Percentiles rank a stretch among this genome's conserved stretches.
Conservation (phyloP, 2,113 vertebrate genomes). For the Agelaius phoeniceus region DNA sequence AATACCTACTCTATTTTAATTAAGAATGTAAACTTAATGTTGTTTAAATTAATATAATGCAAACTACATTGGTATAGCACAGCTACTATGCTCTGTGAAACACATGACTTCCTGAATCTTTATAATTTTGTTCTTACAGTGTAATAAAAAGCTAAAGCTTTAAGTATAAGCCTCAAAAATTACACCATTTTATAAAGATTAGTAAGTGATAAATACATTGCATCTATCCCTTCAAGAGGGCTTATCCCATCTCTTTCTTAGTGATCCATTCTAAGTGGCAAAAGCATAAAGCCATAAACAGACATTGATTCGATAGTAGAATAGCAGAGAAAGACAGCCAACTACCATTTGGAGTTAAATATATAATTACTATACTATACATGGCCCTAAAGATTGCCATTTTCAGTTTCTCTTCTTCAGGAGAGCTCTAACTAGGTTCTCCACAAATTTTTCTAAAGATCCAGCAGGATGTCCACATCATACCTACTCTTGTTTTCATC, state of each 20-base stretch:
- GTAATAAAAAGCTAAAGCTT: not conserved
- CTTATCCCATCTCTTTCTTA: not conserved
- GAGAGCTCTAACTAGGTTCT: not conserved
- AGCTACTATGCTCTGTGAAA: not conserved
- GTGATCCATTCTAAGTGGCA: not conserved
- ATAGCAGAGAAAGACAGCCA: not conserved
- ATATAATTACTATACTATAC: not conserved
- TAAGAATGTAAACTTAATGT: not conserved
- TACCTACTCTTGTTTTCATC: not conserved
- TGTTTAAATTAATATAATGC: not conserved
- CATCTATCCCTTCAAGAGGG: not conserved
- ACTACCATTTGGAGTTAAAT: not conserved
- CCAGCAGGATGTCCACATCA: not conserved
- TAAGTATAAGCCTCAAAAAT: not conserved
- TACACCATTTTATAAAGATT: not conserved
- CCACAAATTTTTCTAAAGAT: not conserved
- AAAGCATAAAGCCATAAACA: not conserved
- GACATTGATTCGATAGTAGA: not conserved
- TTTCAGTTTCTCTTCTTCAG: not conserved
- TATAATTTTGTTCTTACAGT: not conserved
- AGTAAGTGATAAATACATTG: not conserved
- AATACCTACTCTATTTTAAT: slow-evolving; percentile 15
- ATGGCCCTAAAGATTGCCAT: not conserved
- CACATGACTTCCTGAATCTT: not conserved
- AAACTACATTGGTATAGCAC: not conserved